phyloP scores from a whole-genome alignment of 2,797 vertebrate genomes.

The Eidolon dupreanum region DNA sequence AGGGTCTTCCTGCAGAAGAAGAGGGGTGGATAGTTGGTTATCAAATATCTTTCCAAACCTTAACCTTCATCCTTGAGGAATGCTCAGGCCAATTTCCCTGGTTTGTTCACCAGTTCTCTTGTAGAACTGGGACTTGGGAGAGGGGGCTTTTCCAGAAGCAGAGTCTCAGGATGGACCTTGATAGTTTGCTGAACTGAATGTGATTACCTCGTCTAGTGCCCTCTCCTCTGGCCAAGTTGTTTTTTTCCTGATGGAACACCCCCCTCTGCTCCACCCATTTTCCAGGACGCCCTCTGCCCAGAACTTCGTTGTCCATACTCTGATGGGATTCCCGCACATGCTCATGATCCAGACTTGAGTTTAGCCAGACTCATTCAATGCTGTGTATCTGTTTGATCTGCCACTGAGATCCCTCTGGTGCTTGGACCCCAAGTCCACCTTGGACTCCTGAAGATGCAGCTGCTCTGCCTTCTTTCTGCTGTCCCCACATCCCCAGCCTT shows the following conservation, averaged over 20 bases:
- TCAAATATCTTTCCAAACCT: neutral
- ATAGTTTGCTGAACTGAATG: neutral
- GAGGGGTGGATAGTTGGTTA: neutral
- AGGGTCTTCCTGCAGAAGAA: neutral
- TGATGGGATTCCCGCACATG: neutral
- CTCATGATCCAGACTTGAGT: neutral
- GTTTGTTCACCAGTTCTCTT: neutral
- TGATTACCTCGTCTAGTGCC: neutral
- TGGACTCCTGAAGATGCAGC: neutral
- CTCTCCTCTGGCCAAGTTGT: neutral
- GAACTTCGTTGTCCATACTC: neutral
- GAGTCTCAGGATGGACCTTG: neutral
- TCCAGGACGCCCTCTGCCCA: neutral
- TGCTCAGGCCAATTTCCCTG: too few relatives aligned
- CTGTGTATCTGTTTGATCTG: neutral
- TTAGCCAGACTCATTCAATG: neutral
- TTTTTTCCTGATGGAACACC: neutral
- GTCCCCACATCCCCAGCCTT: neutral
- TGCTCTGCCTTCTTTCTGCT: neutral
- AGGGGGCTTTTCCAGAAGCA: neutral
- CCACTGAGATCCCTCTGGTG: neutral
- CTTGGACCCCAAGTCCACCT: too few relatives aligned
- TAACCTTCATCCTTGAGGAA: neutral
- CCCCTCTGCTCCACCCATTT: rapidly evolving
- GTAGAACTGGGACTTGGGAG: rapidly evolving